Evolutionary conservation across 2,797 vertebrate genomes (phyloP).

Genomic region (Triplophysa bombifrons): DNA sequence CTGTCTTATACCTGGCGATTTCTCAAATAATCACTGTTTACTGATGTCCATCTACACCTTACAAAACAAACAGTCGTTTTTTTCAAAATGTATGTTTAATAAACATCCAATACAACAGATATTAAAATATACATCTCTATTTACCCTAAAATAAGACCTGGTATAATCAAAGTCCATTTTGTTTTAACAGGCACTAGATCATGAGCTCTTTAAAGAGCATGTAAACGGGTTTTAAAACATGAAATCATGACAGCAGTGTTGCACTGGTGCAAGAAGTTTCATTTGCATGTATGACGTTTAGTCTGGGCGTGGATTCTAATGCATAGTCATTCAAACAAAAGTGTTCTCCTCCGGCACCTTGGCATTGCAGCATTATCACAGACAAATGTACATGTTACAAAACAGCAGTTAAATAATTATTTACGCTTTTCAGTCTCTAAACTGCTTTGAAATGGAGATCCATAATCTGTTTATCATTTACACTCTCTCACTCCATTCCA

Average conservation of each 20-base stretch:
- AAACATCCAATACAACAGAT: conserved; percentile 60
- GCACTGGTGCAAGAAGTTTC: not conserved
- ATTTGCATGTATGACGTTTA: not conserved
- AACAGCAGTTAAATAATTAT: conserved; percentile 14
- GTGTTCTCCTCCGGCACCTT: conserved; percentile 26
- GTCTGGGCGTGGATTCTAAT: conserved; percentile 21
- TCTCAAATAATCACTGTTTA: not conserved
- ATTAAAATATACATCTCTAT: conserved; percentile 66
- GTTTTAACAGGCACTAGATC: conserved; percentile 52
- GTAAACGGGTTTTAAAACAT: conserved; percentile 44
- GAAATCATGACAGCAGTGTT: not conserved
- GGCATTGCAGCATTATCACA: conserved; percentile 6
- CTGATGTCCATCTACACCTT: not conserved
- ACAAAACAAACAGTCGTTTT: not conserved
- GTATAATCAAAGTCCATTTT: conserved; percentile 52
- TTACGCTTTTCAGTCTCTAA: conserved; percentile 1
- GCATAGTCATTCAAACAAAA: conserved; percentile 27
- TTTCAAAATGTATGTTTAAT: conserved; percentile 66
- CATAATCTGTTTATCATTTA: conserved; percentile 9
- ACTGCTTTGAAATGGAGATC: conserved; percentile 25
- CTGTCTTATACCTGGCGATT: not conserved
- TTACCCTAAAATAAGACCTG: conserved; percentile 63
- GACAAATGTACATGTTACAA: not conserved
- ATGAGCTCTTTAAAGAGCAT: conserved; percentile 39
- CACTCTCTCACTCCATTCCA: not conserved